Percentiles rank a stretch among this genome's conserved stretches.
phyloP scores from a whole-genome alignment of 2,797 vertebrate genomes.

The Intellagama lesueurii region DNA sequence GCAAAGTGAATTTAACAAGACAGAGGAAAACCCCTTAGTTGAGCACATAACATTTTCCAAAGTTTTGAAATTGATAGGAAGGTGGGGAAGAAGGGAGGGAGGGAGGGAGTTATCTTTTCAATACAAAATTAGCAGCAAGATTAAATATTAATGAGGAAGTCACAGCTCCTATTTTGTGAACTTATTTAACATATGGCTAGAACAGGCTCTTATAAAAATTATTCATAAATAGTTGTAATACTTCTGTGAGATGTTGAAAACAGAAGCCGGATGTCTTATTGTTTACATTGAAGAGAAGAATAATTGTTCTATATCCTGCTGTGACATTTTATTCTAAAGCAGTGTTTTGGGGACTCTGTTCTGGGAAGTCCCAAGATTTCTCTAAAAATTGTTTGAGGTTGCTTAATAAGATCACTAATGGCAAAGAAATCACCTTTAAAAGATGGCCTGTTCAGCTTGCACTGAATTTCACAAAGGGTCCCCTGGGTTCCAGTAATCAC shows the following conservation, averaged over 20 bases:
- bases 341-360: neutral
- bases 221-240: conserved; percentile 16
- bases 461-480: neutral
- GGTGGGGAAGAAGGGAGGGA: conserved; percentile 1
- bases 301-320: neutral
- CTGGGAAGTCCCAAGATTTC: neutral
- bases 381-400: neutral
- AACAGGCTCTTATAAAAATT: conserved; percentile 49
- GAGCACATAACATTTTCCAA: conserved; percentile 38
- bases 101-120: neutral
- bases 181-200: conserved; percentile 44
- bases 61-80: too few species aligned
- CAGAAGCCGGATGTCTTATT: neutral
- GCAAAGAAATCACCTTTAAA: neutral
- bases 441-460: neutral
- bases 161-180: conserved; percentile 10
- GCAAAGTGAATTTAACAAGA: conserved; percentile 10
- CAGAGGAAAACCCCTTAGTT: neutral
- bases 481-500: neutral
- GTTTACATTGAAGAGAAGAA: conserved; percentile 52
- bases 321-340: neutral
- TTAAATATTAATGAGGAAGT: conserved; percentile 48
- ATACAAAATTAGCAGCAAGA: conserved; percentile 25
- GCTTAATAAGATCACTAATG: neutral
- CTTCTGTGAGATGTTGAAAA: neutral